Evolutionary conservation across 2,113 vertebrate genomes (phyloP).

Genomic region (Peromyscus californicus): DNA sequence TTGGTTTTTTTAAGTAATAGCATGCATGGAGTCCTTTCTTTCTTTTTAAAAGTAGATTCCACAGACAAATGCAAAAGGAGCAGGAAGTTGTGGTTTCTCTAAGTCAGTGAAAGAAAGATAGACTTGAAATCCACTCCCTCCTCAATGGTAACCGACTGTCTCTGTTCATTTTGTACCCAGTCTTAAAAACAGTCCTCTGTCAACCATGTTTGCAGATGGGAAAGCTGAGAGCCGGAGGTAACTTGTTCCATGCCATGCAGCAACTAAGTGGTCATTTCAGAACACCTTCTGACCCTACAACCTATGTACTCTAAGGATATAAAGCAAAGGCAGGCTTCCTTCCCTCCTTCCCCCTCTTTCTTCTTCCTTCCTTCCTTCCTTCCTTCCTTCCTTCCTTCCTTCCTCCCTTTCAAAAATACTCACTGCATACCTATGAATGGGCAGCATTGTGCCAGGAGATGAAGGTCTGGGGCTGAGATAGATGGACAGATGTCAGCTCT

Average conservation of each 20-base stretch:
- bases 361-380: neutral
- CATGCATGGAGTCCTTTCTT: neutral
- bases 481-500: too few species aligned
- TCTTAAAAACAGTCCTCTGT: neutral
- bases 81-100: neutral
- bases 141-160: neutral
- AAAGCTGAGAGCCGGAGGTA: neutral
- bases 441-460: neutral
- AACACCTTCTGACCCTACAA: conserved; percentile 4
- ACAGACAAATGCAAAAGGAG: neutral
- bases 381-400: neutral
- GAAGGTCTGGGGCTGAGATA: neutral
- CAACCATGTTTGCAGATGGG: neutral
- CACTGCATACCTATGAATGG: neutral
- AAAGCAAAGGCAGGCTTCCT: neutral
- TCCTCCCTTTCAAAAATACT: neutral
- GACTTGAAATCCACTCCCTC: neutral
- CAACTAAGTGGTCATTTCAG: neutral
- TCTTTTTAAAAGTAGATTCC: neutral
- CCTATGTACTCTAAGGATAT: neutral
- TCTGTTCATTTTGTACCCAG: neutral
- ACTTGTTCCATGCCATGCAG: neutral
- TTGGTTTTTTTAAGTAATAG: neutral
- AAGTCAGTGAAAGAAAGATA: neutral
- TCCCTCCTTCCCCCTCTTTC: too few species aligned